Percentiles rank a stretch among this genome's conserved stretches.
Evolutionary conservation across 2,797 vertebrate genomes (phyloP).

Genomic region (Hippocampus kuda): DNA sequence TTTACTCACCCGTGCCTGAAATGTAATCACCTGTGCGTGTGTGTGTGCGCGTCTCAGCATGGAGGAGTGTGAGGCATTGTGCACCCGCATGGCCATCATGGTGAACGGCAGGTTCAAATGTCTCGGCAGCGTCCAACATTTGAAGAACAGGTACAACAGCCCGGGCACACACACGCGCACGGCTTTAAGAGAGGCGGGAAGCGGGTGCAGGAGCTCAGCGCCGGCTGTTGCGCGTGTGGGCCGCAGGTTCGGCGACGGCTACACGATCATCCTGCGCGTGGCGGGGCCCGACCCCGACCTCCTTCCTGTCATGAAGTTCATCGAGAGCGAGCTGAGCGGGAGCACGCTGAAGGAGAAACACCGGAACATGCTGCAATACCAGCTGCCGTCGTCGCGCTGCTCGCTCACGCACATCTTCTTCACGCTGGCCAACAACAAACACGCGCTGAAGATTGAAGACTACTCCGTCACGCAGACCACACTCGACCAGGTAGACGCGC

Average conservation of each 20-base stretch:
- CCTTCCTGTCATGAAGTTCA: slow-evolving; percentile 87
- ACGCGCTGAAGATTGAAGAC: slow-evolving; percentile 84
- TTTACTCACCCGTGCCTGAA: no score
- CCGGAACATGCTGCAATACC: slow-evolving; percentile 92
- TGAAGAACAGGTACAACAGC: slow-evolving; percentile 82
- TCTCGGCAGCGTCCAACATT: slow-evolving; percentile 94
- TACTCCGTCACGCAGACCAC: slow-evolving; percentile 97
- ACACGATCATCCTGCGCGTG: slow-evolving; percentile 92
- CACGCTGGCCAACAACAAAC: slow-evolving; percentile 86
- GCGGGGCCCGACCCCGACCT: slow-evolving; percentile 80
- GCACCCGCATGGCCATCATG: slow-evolving; percentile 98
- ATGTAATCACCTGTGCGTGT: background rate
- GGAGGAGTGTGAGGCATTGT: slow-evolving; percentile 96
- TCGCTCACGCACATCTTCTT: slow-evolving; percentile 90
- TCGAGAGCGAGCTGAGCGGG: slow-evolving; percentile 82
- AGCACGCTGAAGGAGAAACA: slow-evolving; percentile 90
- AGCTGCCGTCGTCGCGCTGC: slow-evolving; percentile 82
- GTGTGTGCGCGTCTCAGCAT: slow-evolving; percentile 66
- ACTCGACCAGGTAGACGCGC: slow-evolving; percentile 81
- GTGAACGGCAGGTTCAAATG: slow-evolving; percentile 93
- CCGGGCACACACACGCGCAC: no score
- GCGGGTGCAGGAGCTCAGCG: no score
- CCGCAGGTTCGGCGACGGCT: slow-evolving; percentile 89
- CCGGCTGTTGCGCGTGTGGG: no score
- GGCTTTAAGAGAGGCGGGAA: no score